Evolutionary conservation across 2,888 invertebrate species (phyloP), one percentile per base, ranked within the genome.

Genomic region (Ephialtes manifestator): DNA sequence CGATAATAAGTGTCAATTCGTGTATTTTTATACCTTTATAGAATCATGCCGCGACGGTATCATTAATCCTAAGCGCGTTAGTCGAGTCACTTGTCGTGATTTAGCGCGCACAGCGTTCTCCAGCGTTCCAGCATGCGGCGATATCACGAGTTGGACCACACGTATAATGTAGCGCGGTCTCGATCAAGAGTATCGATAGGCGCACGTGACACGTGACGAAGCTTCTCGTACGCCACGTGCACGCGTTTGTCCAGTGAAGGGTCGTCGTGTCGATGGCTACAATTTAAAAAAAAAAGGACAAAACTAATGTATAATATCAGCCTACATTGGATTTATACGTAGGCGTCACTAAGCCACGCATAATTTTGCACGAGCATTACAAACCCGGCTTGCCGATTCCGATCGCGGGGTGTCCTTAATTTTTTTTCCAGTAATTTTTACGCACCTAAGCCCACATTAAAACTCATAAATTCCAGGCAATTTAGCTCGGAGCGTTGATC

Each of bases 391-490:
- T 65, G 46, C 15, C 28, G 72, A 86, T 86, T 77, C 76, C 20
- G 43, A 86, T 86, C 84, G 75, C 78, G 28, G 67, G 58, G 75
- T 84, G 76, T 81, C 75, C 86, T 81, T 84, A 81, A 77, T 63
- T 84, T 43, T 68, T 46, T 58, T 35, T 39, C 39, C 46, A 18
- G 31, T 28, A 60, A 43, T 74, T 60, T 72, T 55, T 71, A 70
- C 39, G 48, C 15, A 48, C 31, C 55, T 58, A 58, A 65, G 46
- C 65, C 55, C 65, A 46, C 60, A 79, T 75, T 79, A 43, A 70
- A 70, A 81, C 75, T 63, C 53, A 75, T 51, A 80, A 82, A 82
- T 83, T 80, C 68, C 53, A 43, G 51, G 68, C 67, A 48, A 58
- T 80, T 65, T 43, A 75, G 76, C 84, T 67, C 60, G 76, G 60